Percentiles rank a stretch among this genome's conserved stretches.
phyloP scores from a whole-genome alignment of 1,140 invertebrate genomes.

The Camponotus floridanus region DNA sequence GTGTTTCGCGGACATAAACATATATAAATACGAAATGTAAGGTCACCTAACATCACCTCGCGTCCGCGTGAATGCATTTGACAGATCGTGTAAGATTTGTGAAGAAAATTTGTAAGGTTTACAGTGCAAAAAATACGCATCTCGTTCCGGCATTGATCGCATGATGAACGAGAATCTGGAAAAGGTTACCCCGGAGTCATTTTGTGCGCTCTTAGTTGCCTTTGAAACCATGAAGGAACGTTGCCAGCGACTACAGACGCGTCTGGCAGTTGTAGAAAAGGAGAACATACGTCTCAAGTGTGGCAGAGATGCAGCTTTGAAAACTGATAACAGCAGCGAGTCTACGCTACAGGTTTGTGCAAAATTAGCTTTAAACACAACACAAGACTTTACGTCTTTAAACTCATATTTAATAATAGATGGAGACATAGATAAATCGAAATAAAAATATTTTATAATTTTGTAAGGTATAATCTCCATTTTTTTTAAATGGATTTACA shows the following conservation, averaged over 20 bases:
- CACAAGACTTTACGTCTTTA: neutral
- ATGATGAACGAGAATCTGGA: conserved; percentile 56
- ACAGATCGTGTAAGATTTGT: neutral
- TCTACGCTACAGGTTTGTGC: conserved; percentile 71
- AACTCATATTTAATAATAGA: neutral
- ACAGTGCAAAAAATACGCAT: neutral
- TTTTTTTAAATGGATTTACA: neutral
- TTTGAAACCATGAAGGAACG: conserved; percentile 93
- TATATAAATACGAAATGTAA: neutral
- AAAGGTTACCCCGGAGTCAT: conserved; percentile 79
- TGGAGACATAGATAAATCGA: neutral
- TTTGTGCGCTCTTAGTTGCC: conserved; percentile 90
- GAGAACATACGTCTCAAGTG: conserved; percentile 90
- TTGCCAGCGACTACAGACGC: conserved; percentile 90
- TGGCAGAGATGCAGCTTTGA: conserved; percentile 78
- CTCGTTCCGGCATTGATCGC: neutral
- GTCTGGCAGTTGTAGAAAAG: conserved; percentile 89
- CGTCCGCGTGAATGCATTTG: neutral
- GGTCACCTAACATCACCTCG: neutral
- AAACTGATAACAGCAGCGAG: conserved; percentile 54
- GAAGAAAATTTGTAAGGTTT: neutral
- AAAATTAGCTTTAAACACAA: neutral
- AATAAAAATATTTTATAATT: no score
- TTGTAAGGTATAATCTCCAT: no score
- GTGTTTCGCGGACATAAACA: neutral